phyloP scores from a whole-genome alignment of 92 coral and sea anemone species.

The Chrysogorgia sp. region DNA sequence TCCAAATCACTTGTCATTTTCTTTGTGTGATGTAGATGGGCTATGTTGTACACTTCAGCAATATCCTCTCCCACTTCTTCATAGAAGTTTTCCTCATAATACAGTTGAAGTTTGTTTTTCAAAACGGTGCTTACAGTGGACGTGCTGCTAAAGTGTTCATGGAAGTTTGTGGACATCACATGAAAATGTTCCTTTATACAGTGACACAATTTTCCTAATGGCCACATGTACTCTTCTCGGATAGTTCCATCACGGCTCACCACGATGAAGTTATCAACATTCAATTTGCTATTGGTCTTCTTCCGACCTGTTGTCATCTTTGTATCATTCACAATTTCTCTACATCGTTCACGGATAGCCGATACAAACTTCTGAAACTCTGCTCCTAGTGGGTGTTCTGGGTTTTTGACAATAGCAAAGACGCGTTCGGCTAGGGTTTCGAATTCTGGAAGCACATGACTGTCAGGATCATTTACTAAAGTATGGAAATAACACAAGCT shows the following conservation, averaged over 20 bases:
- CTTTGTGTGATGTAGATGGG: slow-evolving; percentile 76
- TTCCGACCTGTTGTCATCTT: not conserved
- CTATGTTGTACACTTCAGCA: slow-evolving; percentile 85
- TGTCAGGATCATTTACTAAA: not conserved
- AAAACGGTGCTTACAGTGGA: slow-evolving; percentile 48
- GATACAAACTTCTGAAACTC: slow-evolving; percentile 67
- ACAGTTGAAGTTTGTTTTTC: slow-evolving; percentile 78
- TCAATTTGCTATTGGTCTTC: not conserved
- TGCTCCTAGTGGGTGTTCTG: slow-evolving; percentile 85
- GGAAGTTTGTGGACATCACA: slow-evolving; percentile 64
- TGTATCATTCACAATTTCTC: slow-evolving; percentile 55
- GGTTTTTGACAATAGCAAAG: slow-evolving; percentile 80
- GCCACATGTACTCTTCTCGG: slow-evolving; percentile 34
- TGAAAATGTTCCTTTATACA: slow-evolving; percentile 55
- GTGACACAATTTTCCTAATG: slow-evolving; percentile 45
- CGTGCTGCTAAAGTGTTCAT: slow-evolving; percentile 71
- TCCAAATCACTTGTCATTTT: slow-evolving; percentile 64
- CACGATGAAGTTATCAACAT: slow-evolving; percentile 45
- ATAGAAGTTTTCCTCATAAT: slow-evolving; percentile 92
- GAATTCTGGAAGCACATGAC: slow-evolving; percentile 89
- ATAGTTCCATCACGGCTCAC: slow-evolving; percentile 70
- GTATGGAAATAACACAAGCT: not conserved
- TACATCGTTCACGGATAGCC: slow-evolving; percentile 65
- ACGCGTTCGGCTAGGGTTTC: slow-evolving; percentile 89
- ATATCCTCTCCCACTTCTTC: slow-evolving; percentile 71